Base-by-base conservation (phyloP, 35 echinoderm and acorn worm genomes). In the Heliocidaris erythrogramma region DNA sequence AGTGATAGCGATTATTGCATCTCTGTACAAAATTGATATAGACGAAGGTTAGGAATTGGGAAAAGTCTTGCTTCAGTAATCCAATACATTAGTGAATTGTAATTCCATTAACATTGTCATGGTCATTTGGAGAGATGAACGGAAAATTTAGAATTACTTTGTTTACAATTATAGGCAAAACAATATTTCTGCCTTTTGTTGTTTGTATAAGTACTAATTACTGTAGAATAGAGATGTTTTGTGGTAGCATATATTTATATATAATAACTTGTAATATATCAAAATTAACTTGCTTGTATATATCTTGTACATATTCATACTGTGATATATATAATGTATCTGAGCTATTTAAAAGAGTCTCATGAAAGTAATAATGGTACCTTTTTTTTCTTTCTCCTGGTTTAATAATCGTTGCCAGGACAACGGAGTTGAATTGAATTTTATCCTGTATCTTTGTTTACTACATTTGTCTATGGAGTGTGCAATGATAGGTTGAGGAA, bases 251-350 rank as follows among this genome's bases (percentile, higher is more conserved):
- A 48, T 89, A 89, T 89, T 16, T 47, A 89, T 89, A 89, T 89
- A 48, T 89, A 89, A 89, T 89, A 89, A 89, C 47, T 42, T 89
- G 87, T 89, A 89, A 89, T 89, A 89, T 89, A 89, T 47, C 32
- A 13, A 78, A 78, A 89, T 89, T 89, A 48, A 48, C 11, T 32
- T 12, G 47, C 87, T 89, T 89, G 87, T 89, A 89, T 11, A 89
- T 7, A 89, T 89, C 14, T 14, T 89, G 87, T 89, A 89, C 24
- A 89, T 89, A 89, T 89, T 89, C 47, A 89, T 47, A 89, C 87
- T 89, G 87, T 89, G 87, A 89, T 89, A 89, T 89, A 89, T 89
- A 89, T 89, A 89, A 7, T 89, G 87, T 89, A 89, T 89, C 87
- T 42, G 29, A 89, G 14, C 47, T 89, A 89, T 89, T 89, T 89